Evolutionary conservation across 1,140 invertebrate species (phyloP).

Genomic region (Spodoptera frugiperda): DNA sequence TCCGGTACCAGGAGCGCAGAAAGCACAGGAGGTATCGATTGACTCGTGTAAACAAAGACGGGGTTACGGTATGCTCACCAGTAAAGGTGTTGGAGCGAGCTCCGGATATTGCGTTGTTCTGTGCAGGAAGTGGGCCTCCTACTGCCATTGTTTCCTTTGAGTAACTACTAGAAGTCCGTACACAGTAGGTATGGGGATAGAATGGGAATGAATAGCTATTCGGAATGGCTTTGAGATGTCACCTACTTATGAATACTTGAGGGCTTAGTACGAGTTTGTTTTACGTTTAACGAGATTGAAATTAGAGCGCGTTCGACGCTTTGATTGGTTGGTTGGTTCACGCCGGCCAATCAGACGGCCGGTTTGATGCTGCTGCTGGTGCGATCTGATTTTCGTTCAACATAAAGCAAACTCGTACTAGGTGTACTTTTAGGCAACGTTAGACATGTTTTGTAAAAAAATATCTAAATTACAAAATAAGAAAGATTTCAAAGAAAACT

Average conservation of each 20-base stretch:
- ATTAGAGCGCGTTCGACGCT: no score
- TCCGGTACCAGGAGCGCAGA: slow-evolving; percentile 1
- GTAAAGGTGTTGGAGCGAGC: slow-evolving; percentile 31
- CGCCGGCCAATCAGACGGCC: no score
- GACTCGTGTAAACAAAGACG: slow-evolving; percentile 16
- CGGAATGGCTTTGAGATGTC: background rate
- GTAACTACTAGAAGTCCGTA: background rate
- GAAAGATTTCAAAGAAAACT: no score
- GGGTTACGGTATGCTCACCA: slow-evolving; percentile 3
- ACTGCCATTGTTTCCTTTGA: slow-evolving; percentile 22
- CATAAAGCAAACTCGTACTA: no score
- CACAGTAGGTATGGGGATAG: background rate
- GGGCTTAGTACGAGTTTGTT: no score
- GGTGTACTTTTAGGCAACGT: no score
- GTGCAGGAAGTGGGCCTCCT: slow-evolving; percentile 43
- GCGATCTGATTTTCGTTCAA: no score
- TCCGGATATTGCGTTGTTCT: slow-evolving; percentile 54
- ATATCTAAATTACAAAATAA: no score
- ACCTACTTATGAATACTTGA: background rate
- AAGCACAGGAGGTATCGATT: slow-evolving; percentile 14
- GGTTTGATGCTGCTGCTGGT: no score
- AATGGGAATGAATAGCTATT: background rate
- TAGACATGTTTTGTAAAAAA: no score
- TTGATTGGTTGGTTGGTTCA: no score
- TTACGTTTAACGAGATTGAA: no score